Evolutionary conservation across 1,140 invertebrate genomes (phyloP).

Genomic region (Cydia amplana): DNA sequence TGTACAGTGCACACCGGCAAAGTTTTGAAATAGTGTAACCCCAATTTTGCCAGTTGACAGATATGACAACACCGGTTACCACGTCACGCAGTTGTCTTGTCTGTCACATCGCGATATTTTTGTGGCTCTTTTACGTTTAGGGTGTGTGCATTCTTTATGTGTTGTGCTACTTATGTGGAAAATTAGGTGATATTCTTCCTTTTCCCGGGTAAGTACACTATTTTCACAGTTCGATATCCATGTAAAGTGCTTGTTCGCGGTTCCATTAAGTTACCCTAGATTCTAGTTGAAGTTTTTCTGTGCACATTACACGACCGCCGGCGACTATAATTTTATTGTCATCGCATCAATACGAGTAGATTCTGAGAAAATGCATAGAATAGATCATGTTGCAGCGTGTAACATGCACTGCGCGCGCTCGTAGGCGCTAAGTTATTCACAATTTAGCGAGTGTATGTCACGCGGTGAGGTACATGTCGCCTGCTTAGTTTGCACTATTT

Average conservation of each 20-base stretch:
- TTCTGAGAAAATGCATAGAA: constrained; percentile 53
- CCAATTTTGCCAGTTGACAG: constrained; percentile 30
- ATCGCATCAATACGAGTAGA: constrained; percentile 49
- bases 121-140: constrained; percentile 69
- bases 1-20: background rate
- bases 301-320: constrained; percentile 44
- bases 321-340: constrained; percentile 64
- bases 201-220: constrained; percentile 67
- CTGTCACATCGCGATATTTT: constrained; percentile 74
- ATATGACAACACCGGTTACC: constrained; percentile 64
- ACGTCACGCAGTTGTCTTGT: constrained; percentile 76
- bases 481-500: constrained; percentile 32
- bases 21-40: background rate
- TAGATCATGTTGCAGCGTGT: constrained; percentile 34
- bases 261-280: constrained; percentile 39
- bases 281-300: constrained; percentile 48
- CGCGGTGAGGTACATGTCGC: constrained; percentile 42
- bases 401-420: constrained; percentile 37
- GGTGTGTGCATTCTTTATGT: constrained; percentile 79
- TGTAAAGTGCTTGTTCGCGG: constrained; percentile 37
- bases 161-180: constrained; percentile 79
- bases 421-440: constrained; percentile 45
- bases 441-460: constrained; percentile 53
- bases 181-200: constrained; percentile 77
- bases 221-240: background rate